Evolutionary conservation across 2,113 vertebrate genomes (phyloP).

Genomic region (Agapornis roseicollis): DNA sequence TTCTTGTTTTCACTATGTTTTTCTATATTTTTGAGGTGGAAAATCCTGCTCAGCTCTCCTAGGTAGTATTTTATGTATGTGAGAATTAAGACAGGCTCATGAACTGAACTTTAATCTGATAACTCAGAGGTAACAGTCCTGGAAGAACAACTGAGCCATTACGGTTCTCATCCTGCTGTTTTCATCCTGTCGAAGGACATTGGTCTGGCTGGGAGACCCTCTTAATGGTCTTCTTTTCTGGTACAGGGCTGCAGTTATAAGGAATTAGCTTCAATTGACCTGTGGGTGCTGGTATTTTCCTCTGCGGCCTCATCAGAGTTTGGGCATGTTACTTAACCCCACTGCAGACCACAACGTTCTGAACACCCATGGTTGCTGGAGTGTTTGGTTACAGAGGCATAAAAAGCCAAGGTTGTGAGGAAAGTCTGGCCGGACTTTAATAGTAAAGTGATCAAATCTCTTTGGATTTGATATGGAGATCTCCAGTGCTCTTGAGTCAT

Average conservation of each 20-base stretch:
- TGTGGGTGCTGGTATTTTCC: not conserved
- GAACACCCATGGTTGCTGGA: too few relatives aligned
- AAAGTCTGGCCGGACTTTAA: not conserved
- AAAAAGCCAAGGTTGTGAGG: not conserved
- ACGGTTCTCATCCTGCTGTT: not conserved
- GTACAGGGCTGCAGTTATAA: not conserved
- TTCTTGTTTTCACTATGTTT: not conserved
- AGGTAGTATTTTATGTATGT: not conserved
- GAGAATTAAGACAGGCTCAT: not conserved
- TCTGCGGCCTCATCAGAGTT: not conserved
- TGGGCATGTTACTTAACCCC: not conserved
- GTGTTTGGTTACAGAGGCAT: not conserved
- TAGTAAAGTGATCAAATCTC: not conserved
- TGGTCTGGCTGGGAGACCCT: not conserved
- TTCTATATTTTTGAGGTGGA: not conserved
- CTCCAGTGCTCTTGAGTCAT: not conserved
- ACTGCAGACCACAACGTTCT: fast-evolving
- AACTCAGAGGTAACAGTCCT: not conserved
- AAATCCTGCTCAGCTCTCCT: not conserved
- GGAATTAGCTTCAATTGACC: not conserved
- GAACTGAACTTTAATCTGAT: not conserved
- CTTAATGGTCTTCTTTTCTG: not conserved
- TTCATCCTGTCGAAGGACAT: not conserved
- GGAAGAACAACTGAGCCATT: not conserved
- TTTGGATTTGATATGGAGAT: not conserved